Evolutionary conservation across 92 coral and sea anemone genomes (phyloP).

Genomic region (Porites evermanni): DNA sequence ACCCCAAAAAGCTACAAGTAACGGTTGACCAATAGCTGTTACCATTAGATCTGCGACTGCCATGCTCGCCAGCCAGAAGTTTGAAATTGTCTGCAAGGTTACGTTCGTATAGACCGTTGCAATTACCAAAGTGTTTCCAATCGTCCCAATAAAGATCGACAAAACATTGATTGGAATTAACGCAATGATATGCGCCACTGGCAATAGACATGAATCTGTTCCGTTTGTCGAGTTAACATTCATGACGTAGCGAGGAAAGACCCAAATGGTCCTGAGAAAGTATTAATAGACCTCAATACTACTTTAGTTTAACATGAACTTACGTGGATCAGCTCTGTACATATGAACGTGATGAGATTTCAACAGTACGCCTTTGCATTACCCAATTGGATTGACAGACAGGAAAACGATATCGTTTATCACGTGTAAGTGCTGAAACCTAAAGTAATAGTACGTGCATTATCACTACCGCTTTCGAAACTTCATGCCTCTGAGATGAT

Average conservation of each 20-base stretch:
- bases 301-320: too few relatives aligned
- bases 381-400: too few relatives aligned
- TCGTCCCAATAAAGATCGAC: slow-evolving; percentile 75
- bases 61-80: slow-evolving; percentile 70
- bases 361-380: too few relatives aligned
- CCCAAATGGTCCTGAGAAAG: too few relatives aligned
- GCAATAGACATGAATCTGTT: slow-evolving; percentile 34
- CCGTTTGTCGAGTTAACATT: slow-evolving; percentile 3
- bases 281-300: too few relatives aligned
- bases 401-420: too few relatives aligned
- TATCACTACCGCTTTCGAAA: too few relatives aligned
- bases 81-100: slow-evolving; percentile 66
- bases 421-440: too few relatives aligned
- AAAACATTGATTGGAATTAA: slow-evolving; percentile 66
- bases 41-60: slow-evolving; percentile 80
- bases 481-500: too few relatives aligned
- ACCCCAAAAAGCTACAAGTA: slow-evolving; percentile 76
- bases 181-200: slow-evolving; percentile 63
- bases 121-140: slow-evolving; percentile 81
- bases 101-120: slow-evolving; percentile 83
- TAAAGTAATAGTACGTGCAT: too few relatives aligned
- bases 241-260: not conserved
- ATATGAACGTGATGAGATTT: too few relatives aligned
- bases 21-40: slow-evolving; percentile 78
- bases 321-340: too few relatives aligned